Base-by-base conservation (phyloP, 2,797 vertebrate genomes). In the Bucorvus abyssinicus region DNA sequence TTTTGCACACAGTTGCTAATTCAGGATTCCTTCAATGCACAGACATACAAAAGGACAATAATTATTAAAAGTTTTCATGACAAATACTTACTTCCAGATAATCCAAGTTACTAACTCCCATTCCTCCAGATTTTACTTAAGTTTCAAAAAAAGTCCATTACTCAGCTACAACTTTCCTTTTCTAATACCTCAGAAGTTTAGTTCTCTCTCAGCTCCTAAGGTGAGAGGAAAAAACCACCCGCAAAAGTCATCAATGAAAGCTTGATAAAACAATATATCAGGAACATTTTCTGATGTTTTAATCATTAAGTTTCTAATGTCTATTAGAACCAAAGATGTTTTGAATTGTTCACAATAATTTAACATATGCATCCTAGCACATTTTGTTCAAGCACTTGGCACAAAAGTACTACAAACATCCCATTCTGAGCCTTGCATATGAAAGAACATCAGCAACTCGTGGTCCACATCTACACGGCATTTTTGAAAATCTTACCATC, bases 1-100 rank as follows among this genome's bases (percentile, higher is more conserved):
- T 98, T 83, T 92, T 98, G 97, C 99, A 99, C 87, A 99, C 97
- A 9, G 98, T 88, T 61, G 99, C 98, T 95, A 99, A 98, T 94
- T 99, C 99, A 47, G 98, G 98, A 95, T 99, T 98, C 95, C 99
- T 99, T 95, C 45, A 94, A 93, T 11, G 18, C n/a, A 90, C 21
- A 97, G 34, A 94, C 65, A 95, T 52, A 95, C 4, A 92, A 89
- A 92, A 47, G 61, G 8, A 80, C 50, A 92, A 45, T 47, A 56
- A 59, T 57, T 83, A 81, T 61, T 93, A 59, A 50, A 91, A 30
- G 8, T 80, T 78, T 53, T 47, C 42, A 89, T 2, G 2, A 70
- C 11, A 70, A 36, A 67, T 15, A 36, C 7, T 9, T 50, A 56
- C 38, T 44, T 68, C 10, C 47, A 81, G 40, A 78, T 49, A 27